Evolutionary conservation across 2,888 invertebrate species (phyloP), one percentile per base, ranked within the genome.

Genomic region (Amphimallon solstitiale): DNA sequence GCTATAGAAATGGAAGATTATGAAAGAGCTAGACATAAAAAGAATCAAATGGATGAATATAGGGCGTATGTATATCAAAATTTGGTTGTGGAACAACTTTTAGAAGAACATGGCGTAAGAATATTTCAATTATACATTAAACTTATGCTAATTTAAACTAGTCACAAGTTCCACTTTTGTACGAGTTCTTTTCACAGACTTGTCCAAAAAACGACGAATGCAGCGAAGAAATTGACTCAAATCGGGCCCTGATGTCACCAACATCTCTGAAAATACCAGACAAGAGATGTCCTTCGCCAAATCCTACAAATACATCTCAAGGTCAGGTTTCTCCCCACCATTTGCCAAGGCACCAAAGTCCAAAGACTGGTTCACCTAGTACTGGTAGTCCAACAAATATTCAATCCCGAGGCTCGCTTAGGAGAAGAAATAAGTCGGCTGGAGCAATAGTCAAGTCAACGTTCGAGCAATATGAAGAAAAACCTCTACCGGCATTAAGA

Each of bases 1-100:
- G 97, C 97, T 0, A 95, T 97, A 1, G 93, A 93, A 40, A 86
- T 92, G 63, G 97, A 97, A 77, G 96, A 97, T 83, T 97, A 95
- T 78, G 95, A 96, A 75, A 89, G 92, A 68, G 97, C 97, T 0
- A 89, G 93, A 68, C 85, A 92, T 62, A 95, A 97, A 82, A 92
- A 97, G 76, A 91, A 91, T 67, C 91, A 96, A 82, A 95, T 96
- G 76, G 92, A 96, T 74, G 91, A 93, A 74, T 95, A 93, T 63
- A 85, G 94, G 48, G 84, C 87, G 12, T 89, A 91, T 56, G 88
- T 93, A 0, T 92, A 94, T 74, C 88, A 89, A 56, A 90, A 90
- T 65, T 84, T 95, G 0, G 87, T 89, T 71, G 85, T 97, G 0
- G 88, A 91, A 21, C 88, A 92, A 73, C 84, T 97, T 46, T 85